Base-by-base conservation (phyloP, 2,888 invertebrate species). In the Ichneumoninae sp. region DNA sequence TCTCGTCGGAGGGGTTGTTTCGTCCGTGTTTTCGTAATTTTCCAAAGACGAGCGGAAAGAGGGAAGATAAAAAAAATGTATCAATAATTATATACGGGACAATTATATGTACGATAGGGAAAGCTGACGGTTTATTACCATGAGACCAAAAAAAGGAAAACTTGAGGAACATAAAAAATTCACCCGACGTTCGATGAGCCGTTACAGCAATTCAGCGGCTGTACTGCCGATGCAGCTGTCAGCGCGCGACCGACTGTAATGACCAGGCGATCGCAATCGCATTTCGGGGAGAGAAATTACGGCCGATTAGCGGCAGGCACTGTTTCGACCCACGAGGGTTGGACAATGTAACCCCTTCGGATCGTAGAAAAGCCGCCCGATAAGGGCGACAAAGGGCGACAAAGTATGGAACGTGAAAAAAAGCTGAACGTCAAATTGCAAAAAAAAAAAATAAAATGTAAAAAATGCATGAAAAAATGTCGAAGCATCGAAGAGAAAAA, bases 221-320 rank as follows among this genome's bases (percentile, higher is more conserved):
- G 73, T 47, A 26, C 81, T 65, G 78, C 13, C 22, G 22, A 78
- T 63, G 74, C 73, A 77, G 68, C 68, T 77, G 74, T 65, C 60
- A 66, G 30, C 19, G 33, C 75, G 66, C 81, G 78, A 75, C 65
- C 57, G 78, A 79, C 74, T 36, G 44, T 60, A 44, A 78, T 65
- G 75, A 44, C 22, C 65, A 65, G 36, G 50, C 77, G 85, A 85
- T 85, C 74, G 74, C 78, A 79, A 85, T 85, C 85, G 75, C 57
- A 70, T 85, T 82, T 82, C 78, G 75, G 74, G 66, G 78, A 75
- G 79, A 79, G 63, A 70, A 85, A 85, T 79, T 85, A 81, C 60
- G 19, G 78, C 47, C 78, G 78, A 85, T 85, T 85, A 81, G 78
- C 54, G 57, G 69, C 54, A 60, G 19, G 50, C 63, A 57, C 54